These are phyloP conservation scores for Netelia inedita DNA, from an alignment of 2,888 invertebrate genomes.

Conservation along the genomic window DNA sequence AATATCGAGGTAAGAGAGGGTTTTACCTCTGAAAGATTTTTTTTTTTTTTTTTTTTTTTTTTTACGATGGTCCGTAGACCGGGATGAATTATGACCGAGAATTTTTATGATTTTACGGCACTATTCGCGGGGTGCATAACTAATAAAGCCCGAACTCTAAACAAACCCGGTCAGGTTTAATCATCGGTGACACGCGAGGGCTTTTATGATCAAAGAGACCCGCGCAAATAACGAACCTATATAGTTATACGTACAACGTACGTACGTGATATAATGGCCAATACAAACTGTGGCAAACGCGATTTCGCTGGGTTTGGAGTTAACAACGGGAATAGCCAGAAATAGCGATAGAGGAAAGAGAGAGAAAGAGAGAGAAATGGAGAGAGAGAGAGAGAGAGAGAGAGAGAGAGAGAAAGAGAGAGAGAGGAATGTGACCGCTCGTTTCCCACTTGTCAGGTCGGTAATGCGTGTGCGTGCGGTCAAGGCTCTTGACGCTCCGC, in stretches of 20 bases:
- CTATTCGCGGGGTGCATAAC: neutral
- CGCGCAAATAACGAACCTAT: slow-evolving; percentile 3
- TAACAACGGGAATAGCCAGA: neutral
- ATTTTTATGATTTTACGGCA: neutral
- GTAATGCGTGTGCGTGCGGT: neutral
- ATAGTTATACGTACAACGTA: neutral
- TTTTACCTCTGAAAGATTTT: too few species aligned
- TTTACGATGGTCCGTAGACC: too few species aligned
- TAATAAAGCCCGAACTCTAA: slow-evolving; percentile 15
- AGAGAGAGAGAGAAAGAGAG: neutral
- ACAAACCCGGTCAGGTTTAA: slow-evolving; percentile 49
- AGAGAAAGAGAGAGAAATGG: neutral
- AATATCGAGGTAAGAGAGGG: too few species aligned
- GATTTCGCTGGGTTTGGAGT: slow-evolving; percentile 25
- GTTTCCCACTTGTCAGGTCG: slow-evolving; percentile 11
- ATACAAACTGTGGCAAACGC: slow-evolving; percentile 15
- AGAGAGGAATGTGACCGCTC: neutral
- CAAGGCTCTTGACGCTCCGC: neutral
- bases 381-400: neutral
- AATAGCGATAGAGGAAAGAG: slow-evolving; percentile 3
- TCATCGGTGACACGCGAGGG: slow-evolving; percentile 57
- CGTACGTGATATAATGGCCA: slow-evolving; percentile 2
- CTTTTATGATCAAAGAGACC: slow-evolving; percentile 29
- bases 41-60: too few species aligned
- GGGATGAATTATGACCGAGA: neutral